Conservation (phyloP, 2,113 vertebrate genomes). For the Struthio camelus region DNA sequence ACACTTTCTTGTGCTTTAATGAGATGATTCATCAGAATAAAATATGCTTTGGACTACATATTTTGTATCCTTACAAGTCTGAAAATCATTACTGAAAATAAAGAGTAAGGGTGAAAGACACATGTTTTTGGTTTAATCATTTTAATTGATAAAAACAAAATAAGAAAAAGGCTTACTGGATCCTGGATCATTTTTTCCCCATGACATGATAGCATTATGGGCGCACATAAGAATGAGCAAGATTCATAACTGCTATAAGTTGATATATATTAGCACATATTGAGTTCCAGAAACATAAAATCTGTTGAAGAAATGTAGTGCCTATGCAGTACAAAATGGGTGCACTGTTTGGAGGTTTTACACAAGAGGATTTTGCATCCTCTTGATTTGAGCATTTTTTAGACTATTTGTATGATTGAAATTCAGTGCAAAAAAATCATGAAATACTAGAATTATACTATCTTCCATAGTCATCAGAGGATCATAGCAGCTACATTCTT, state of each 20-base stretch:
- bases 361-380: background rate
- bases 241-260: background rate
- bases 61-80: constrained; percentile 28
- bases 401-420: background rate
- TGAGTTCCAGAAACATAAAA: background rate
- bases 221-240: background rate
- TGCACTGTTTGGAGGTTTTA: background rate
- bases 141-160: constrained; percentile 39
- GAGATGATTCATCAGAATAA: constrained; percentile 46
- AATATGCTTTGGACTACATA: constrained; percentile 6
- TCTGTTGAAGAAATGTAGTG: background rate
- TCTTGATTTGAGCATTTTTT: background rate
- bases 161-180: background rate
- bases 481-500: background rate
- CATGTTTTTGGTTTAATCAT: constrained; percentile 50
- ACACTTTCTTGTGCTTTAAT: constrained; percentile 40
- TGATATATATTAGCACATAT: background rate
- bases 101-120: background rate
- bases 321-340: background rate
- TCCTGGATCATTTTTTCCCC: background rate
- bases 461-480: background rate
- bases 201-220: background rate
- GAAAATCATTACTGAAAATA: constrained; percentile 50
- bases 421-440: background rate
- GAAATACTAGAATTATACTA: background rate